Conservation (phyloP, 2,797 vertebrate genomes). For the Adelosebastes latens region DNA sequence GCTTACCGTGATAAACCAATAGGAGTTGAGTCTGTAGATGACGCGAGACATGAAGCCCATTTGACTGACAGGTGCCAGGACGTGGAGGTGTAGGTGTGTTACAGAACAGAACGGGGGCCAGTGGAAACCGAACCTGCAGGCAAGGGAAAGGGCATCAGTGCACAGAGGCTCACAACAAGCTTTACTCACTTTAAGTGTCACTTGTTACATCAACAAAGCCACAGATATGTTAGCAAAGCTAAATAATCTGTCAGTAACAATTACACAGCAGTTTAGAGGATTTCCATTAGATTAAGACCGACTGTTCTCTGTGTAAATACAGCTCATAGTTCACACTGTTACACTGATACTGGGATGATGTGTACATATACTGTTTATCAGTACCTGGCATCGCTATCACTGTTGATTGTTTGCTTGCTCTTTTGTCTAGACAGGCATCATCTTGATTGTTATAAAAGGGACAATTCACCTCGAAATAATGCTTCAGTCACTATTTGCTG, state of each 20-base stretch:
- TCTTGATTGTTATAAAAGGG: neutral
- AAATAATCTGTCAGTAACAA: neutral
- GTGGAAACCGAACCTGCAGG: slow-evolving; percentile 95
- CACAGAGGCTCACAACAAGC: neutral
- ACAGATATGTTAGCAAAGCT: neutral
- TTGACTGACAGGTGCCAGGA: slow-evolving; percentile 92
- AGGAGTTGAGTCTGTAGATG: slow-evolving; percentile 91
- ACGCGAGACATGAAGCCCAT: slow-evolving; percentile 91
- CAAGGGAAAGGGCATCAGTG: neutral
- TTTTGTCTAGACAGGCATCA: neutral
- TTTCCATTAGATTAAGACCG: neutral
- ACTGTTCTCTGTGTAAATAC: neutral
- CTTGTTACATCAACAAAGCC: neutral
- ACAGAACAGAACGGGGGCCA: slow-evolving; percentile 96
- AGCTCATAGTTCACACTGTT: neutral
- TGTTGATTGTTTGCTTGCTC: neutral
- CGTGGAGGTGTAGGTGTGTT: slow-evolving; percentile 94
- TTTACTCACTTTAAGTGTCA: neutral
- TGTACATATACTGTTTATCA: neutral
- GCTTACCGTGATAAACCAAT: slow-evolving; percentile 97
- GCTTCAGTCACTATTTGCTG: neutral
- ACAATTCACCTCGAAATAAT: neutral
- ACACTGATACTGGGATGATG: neutral
- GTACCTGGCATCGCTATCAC: neutral
- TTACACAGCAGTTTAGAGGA: neutral